These are phyloP conservation scores for Leucoptera coffeella DNA, from an alignment of 2,888 invertebrate species.

Conservation along the genomic window DNA sequence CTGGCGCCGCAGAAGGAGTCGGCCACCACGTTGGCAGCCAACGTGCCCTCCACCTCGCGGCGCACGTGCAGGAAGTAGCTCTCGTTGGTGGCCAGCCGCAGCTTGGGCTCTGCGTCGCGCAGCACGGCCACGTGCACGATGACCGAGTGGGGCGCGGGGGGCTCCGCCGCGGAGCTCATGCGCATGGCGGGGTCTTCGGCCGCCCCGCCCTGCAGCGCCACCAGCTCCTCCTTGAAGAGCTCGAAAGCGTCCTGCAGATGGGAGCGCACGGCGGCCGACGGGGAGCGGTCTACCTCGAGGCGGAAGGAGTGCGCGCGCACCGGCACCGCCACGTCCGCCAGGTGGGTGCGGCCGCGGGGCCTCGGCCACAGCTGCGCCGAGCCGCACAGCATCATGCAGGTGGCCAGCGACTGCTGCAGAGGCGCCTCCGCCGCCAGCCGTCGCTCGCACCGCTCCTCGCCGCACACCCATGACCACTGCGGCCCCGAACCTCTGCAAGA, in stretches of 20 bases:
- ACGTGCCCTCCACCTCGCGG: conserved; percentile 30
- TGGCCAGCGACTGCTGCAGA: conserved; percentile 57
- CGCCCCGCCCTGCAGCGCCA: conserved; percentile 31
- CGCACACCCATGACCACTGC: conserved; percentile 75
- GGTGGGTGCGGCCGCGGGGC: conserved; percentile 64
- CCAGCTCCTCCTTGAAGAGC: conserved; percentile 44
- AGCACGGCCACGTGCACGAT: conserved; percentile 48
- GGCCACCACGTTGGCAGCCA: conserved; percentile 59
- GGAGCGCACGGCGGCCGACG: conserved; percentile 22
- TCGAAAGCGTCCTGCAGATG: conserved; percentile 45
- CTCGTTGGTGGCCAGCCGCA: conserved; percentile 66
- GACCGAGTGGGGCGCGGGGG: conserved; percentile 35
- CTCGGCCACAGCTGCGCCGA: conserved; percentile 73
- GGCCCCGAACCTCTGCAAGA: conserved; percentile 40
- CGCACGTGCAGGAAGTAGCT: conserved; percentile 62
- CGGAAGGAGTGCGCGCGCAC: conserved; percentile 49
- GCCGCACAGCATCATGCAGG: conserved; percentile 76
- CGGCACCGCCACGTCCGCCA: conserved; percentile 59
- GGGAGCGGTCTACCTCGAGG: conserved; percentile 24
- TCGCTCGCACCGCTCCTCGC: conserved; percentile 64
- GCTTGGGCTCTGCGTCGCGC: conserved; percentile 43
- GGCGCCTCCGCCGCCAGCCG: conserved; percentile 23
- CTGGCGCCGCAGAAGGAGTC: conserved; percentile 71
- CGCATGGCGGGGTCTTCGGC: conserved; percentile 14
- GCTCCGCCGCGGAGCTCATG: conserved; percentile 17